Evolutionary conservation across 2,888 invertebrate species (phyloP), one percentile per base, ranked within the genome.

Genomic region (Anodontia alba): DNA sequence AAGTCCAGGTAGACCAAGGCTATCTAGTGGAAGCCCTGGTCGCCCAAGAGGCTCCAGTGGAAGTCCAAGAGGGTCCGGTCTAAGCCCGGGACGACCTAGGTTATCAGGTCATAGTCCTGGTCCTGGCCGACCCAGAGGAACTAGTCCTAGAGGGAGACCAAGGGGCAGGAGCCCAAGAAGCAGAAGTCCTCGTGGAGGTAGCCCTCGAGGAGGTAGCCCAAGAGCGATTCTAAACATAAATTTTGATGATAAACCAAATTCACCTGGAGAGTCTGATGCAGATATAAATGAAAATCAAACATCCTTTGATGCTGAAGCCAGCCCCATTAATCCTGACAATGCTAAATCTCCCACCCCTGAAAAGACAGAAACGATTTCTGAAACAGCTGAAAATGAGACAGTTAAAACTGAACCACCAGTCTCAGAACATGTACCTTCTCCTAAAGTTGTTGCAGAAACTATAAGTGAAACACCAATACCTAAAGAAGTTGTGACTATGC

Each of bases 131-230:
- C 54, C 54, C 23, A 54, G 54, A 78, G 38, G 80, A 54, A 87
- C 78, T 10, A 78, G 73, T 57, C 78, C 70, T 70, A 87, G 84
- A 79, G 87, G 73, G 75, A 84, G 81, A 43, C 78, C 81, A 20
- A 78, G 81, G 29, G 81, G 80, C 12, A 88, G 77, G 76, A 87
- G 80, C 75, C 87, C 86, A 49, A 69, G 83, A 42, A 76, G 74
- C 38, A 76, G 83, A 62, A 42, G 67, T 31, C 42, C 67, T 17
- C 42, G 57, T 26, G 82, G 84, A 20, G 76, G 75, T n/a, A 80
- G 78, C 42, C 81, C 81, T 20, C 72, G 86, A 33, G 80, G 82
- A 23, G 78, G 78, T 23, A 85, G 82, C 62, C 81, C 80, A 26
- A 69, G 77, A 26, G 82, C 80, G 33, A 75, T 82, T 12, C 29